Base-by-base conservation (phyloP, 2,888 invertebrate species). In the Atrina japonica region DNA sequence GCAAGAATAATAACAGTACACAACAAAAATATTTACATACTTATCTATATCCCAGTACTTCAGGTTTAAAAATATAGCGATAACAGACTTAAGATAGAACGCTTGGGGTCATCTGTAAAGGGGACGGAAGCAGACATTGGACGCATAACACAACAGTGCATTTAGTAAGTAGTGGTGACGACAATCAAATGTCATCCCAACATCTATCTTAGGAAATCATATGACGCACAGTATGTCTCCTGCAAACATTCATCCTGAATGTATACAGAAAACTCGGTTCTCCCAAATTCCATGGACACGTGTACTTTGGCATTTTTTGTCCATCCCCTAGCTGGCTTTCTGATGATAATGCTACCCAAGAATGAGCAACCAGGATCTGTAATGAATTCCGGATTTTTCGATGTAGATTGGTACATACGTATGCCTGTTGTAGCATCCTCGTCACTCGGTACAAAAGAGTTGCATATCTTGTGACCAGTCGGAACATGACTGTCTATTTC, bases 341-440 rank as follows among this genome's bases (percentile, higher is more conserved):
- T 23, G 14, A 61, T 49, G 29, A 47, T 47, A 1, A 61, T 45
- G 18, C 30, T 43, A 30, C 61, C 61, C 18, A 61, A 16, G 18
- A 47, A 21, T 18, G n/a, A 18, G n/a, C 61, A 61, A 21, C 27
- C 16, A 16, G 27, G 1, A 18, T 72, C 78, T 3, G 69, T 66
- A 0, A 75, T 70, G 65, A 69, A 67, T 23, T 7, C 30, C 3
- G 78, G 73, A 18, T 68, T 35, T 1, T 58, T 25, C n/a, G 66
- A 59, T 5, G 72, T 69, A 7, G 78, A 75, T 5, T 59, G 56
- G 40, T 61, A 75, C 1, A 78, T 25, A 11, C 63, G 56, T 40
- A 69, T 67, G 25, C 45, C 45, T 16, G 58, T 43, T 25, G 29
- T 65, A 29, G 65, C 56, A 14, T 75, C 69, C 29, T 59, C 52